Evolutionary conservation across 1,140 invertebrate genomes (phyloP), one percentile per base, ranked within the genome.

Genomic region (Papilio helenus): DNA sequence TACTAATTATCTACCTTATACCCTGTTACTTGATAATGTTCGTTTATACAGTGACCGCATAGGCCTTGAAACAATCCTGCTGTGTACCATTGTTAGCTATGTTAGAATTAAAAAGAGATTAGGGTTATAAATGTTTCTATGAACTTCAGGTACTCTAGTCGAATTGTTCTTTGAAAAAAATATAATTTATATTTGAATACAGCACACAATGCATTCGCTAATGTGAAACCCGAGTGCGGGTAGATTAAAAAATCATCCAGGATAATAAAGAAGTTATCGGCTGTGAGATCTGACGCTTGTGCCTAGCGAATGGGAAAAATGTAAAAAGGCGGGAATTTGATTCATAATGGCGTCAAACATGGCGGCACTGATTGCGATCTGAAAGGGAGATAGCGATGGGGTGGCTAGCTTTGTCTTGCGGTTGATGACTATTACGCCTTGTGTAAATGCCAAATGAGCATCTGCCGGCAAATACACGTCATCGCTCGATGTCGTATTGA

Each of bases 171-270:
- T 61, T 84, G 78, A 86, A 83, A 82, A 83, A 80, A 83, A 73
- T 73, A 80, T 79, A 82, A 84, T 86, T 86, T 82, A 82, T 80
- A 82, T 79, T 87, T 86, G 86, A 86, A 88, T 85, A 84, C 55
- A 74, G 82, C 85, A 58, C 74, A 76, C 82, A 84, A 86, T 84
- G 79, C 83, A 77, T 65, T 77, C 34, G 81, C 79, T 85, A 87
- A 86, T 86, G 82, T 79, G 82, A 86, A 86, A 83, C 80, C 73
- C 76, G 81, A 86, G 85, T 90, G 88, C 86, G 81, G 87, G 84
- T 85, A 92, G 92, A 92, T 93, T 93, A 92, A 92, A 93, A 92
- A 93, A 93, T 93, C 89, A 92, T 93, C 89, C 88, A 90, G 91
- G 88, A 93, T 93, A 93, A 93, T 93, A 93, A 93, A 91, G 90